phyloP scores from a whole-genome alignment of 1,140 invertebrate genomes.

The Vanessa tameamea region DNA sequence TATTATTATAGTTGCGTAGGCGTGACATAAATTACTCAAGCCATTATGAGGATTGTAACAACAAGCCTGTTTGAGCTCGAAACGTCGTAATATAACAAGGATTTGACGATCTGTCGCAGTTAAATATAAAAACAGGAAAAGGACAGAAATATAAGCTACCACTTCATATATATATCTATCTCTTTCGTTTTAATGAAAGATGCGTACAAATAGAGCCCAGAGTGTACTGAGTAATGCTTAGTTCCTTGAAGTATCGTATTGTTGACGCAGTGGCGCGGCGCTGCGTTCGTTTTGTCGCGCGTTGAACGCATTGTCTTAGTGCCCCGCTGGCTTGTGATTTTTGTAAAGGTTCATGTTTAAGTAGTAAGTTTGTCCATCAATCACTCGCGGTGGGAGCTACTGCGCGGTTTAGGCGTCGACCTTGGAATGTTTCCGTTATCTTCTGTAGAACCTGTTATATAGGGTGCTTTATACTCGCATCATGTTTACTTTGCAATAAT shows the following conservation, averaged over 20 bases:
- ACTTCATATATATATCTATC: neutral
- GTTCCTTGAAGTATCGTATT: constrained; percentile 45
- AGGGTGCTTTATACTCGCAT: constrained; percentile 22
- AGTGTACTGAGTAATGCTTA: constrained; percentile 4
- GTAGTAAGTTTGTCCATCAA: constrained; percentile 50
- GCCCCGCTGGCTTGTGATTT: constrained; percentile 32
- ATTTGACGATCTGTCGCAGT: neutral
- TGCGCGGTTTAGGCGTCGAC: constrained; percentile 48
- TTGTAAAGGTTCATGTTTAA: constrained; percentile 44
- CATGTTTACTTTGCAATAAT: constrained; percentile 5
- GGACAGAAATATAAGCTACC: neutral
- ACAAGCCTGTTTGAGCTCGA: neutral
- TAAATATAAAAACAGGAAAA: neutral
- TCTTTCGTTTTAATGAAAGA: constrained; percentile 27
- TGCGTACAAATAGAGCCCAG: constrained; percentile 30
- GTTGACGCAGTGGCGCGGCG: constrained; percentile 36
- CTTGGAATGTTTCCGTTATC: constrained; percentile 40
- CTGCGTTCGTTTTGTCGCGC: constrained; percentile 40
- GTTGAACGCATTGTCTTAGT: constrained; percentile 45
- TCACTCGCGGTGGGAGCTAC: constrained; percentile 61
- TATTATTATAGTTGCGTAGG: constrained; percentile 12
- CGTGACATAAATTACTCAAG: neutral
- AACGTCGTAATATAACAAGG: neutral
- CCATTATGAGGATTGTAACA: neutral
- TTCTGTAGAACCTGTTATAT: constrained; percentile 33